A percentile compares a stretch with the other conserved stretches of the same genome.
Conservation (phyloP, 2,797 vertebrate genomes). For the Lemur catta region DNA sequence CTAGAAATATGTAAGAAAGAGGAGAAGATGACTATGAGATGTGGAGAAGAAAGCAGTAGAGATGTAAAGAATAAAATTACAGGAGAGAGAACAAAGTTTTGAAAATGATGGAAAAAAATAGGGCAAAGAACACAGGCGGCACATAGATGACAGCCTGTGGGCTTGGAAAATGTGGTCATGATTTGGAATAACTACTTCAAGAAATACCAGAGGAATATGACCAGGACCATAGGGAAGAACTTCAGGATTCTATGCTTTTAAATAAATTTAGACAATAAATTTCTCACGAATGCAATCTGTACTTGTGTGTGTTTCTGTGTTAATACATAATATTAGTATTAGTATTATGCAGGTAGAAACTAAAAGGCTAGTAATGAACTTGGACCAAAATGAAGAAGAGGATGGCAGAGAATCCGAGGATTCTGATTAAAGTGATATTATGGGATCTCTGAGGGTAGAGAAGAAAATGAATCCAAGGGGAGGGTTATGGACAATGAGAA, state of each 20-base stretch:
- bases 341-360: background rate
- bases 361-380: background rate
- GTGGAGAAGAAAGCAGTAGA: background rate
- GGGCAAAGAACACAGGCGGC: background rate
- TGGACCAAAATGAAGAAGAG: background rate
- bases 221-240: background rate
- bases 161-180: background rate
- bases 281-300: background rate
- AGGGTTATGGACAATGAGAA: background rate
- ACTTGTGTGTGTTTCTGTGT: background rate
- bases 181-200: background rate
- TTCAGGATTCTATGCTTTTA: background rate
- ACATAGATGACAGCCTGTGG: background rate
- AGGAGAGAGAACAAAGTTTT: background rate
- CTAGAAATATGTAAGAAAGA: background rate
- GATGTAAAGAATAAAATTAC: background rate
- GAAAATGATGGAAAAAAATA: background rate
- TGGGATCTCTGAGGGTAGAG: background rate
- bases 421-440: background rate
- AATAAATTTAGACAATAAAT: background rate
- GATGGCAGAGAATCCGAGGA: background rate
- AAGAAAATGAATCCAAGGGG: background rate
- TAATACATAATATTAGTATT: background rate
- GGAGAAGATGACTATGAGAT: background rate
- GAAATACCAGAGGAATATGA: background rate